A percentile compares a stretch with the other conserved stretches of the same genome.
Conservation (phyloP, 53 echinoderm and acorn worm genomes). For the Actinopyga echinites region DNA sequence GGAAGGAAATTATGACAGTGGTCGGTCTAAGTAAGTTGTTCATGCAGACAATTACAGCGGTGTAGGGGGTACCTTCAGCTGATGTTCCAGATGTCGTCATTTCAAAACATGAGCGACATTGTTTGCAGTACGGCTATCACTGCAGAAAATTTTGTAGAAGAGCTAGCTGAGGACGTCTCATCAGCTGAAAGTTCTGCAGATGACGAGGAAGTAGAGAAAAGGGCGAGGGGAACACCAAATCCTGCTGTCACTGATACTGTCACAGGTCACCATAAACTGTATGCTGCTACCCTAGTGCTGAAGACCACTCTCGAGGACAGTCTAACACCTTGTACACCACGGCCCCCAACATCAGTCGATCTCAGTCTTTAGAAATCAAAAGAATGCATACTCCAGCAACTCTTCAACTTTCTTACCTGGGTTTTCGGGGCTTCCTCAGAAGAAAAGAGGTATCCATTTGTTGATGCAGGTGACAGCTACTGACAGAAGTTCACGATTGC, state of each 20-base stretch:
- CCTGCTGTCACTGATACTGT: neutral
- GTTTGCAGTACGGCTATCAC: neutral
- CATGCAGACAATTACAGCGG: neutral
- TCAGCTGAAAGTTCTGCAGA: neutral
- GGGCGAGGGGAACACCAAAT: neutral
- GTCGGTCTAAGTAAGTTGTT: neutral
- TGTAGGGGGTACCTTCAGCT: conserved; percentile 4
- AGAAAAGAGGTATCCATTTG: neutral
- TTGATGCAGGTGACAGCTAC: neutral
- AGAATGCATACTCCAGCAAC: neutral
- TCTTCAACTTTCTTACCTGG: conserved; percentile 57
- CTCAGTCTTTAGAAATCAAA: neutral
- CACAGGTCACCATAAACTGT: neutral
- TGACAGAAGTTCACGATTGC: neutral
- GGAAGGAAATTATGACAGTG: neutral
- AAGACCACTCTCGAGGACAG: neutral
- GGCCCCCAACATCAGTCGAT: conserved; percentile 22
- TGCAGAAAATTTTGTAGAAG: neutral
- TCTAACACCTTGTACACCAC: neutral
- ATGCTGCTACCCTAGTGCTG: neutral
- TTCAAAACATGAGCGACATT: conserved; percentile 25
- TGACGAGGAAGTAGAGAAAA: neutral
- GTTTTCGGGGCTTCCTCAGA: conserved; percentile 15
- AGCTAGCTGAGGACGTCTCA: neutral
- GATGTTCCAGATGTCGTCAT: conserved; percentile 1